Percentiles rank a stretch among this genome's conserved stretches.
phyloP scores from a whole-genome alignment of 2,797 vertebrate genomes.

The Garrulus glandarius region DNA sequence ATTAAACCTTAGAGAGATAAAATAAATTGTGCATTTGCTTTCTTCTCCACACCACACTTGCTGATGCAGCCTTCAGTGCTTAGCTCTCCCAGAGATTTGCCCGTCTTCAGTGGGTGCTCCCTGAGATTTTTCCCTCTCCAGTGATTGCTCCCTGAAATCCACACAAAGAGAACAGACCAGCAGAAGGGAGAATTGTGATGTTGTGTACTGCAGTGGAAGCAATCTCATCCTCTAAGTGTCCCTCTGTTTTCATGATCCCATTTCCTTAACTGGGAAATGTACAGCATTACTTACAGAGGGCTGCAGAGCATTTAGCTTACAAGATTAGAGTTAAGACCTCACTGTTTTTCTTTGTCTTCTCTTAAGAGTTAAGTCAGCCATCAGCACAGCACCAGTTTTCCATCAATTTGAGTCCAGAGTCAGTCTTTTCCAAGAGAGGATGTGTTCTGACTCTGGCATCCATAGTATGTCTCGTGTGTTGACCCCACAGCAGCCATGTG shows the following conservation, averaged over 20 bases:
- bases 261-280: neutral
- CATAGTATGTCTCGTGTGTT: rapidly evolving
- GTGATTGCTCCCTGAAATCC: neutral
- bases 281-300: neutral
- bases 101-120: neutral
- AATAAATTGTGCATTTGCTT: neutral
- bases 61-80: neutral
- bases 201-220: neutral
- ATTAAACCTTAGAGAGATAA: neutral
- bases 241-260: neutral
- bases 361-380: neutral
- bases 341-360: neutral
- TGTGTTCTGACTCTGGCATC: neutral
- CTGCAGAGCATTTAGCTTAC: neutral
- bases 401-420: neutral
- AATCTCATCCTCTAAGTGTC: neutral
- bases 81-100: neutral
- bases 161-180: neutral
- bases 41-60: neutral
- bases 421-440: neutral
- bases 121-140: neutral
- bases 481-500: neutral
- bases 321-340: neutral
- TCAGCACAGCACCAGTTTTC: neutral
- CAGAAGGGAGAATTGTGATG: neutral